Conservation (phyloP, 1,140 invertebrate genomes). For the Schmidtea mediterranea region DNA sequence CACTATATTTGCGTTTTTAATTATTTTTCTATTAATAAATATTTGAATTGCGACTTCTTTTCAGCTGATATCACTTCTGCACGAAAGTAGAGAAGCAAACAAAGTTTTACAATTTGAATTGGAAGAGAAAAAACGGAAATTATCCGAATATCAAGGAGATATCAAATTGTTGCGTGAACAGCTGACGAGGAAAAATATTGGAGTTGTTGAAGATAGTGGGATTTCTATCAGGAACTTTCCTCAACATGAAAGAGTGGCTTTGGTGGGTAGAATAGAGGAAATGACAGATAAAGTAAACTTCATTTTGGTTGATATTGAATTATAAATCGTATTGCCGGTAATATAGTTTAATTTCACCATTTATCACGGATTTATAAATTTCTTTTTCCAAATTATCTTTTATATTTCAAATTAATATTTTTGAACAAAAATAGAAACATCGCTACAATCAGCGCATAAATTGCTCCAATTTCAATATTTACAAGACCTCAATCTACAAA, state of each 20-base stretch:
- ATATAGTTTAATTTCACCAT: no score
- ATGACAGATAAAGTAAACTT: slow-evolving; percentile 36
- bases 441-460: no score
- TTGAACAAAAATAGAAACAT: no score
- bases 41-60: no score
- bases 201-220: slow-evolving; percentile 20
- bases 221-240: slow-evolving; percentile 22
- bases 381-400: no score
- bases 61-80: slow-evolving; percentile 20
- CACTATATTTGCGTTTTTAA: no score
- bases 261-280: slow-evolving; percentile 40
- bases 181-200: slow-evolving; percentile 22
- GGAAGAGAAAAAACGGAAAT: slow-evolving; percentile 39
- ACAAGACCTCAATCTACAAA: no score
- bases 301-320: no score
- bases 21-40: no score
- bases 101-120: slow-evolving; percentile 39
- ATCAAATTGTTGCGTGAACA: slow-evolving; percentile 34
- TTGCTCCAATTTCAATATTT: not conserved
- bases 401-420: no score
- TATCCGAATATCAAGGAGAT: slow-evolving; percentile 42
- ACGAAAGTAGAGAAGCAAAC: slow-evolving; percentile 37
- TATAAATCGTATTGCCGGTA: no score
- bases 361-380: no score
- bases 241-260: slow-evolving; percentile 34